Evolutionary conservation across 2,797 vertebrate species (phyloP).

Genomic region (Dipus sagitta): DNA sequence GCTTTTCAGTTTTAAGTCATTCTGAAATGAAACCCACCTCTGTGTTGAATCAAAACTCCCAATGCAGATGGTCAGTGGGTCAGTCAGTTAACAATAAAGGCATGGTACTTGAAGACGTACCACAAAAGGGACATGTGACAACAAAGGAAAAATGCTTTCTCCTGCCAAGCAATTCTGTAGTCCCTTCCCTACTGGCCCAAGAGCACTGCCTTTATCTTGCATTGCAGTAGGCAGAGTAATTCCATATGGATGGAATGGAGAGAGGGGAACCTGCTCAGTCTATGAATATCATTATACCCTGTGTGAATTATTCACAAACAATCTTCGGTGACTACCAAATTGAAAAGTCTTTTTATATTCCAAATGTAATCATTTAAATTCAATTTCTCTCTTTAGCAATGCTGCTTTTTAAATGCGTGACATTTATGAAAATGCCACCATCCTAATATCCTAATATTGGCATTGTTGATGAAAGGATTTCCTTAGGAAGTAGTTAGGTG

Average conservation of each 20-base stretch:
- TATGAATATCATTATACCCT: slow-evolving; percentile 52
- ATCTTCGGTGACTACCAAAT: neutral
- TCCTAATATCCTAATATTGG: slow-evolving; percentile 60
- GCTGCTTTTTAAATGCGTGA: neutral
- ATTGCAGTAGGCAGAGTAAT: slow-evolving; percentile 33
- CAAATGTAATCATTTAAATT: slow-evolving; percentile 44
- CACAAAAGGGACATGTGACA: neutral
- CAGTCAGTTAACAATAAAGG: slow-evolving; percentile 32
- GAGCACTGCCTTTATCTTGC: slow-evolving; percentile 12
- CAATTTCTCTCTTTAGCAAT: neutral
- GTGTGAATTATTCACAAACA: slow-evolving; percentile 46
- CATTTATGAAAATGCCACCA: slow-evolving; percentile 39
- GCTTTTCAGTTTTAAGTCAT: slow-evolving; percentile 12
- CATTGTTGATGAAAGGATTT: slow-evolving; percentile 52
- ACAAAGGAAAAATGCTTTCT: slow-evolving; percentile 27
- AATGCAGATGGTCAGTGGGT: neutral
- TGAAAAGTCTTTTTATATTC: slow-evolving; percentile 40
- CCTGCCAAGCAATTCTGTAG: neutral
- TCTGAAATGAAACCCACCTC: neutral
- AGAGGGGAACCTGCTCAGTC: neutral
- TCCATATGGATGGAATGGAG: slow-evolving; percentile 36
- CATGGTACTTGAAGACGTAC: neutral
- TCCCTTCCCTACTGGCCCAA: neutral
- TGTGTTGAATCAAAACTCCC: neutral
- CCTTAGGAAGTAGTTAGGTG: neutral